phyloP scores from a whole-genome alignment of 2,888 invertebrate species.

The Pammene aurita region DNA sequence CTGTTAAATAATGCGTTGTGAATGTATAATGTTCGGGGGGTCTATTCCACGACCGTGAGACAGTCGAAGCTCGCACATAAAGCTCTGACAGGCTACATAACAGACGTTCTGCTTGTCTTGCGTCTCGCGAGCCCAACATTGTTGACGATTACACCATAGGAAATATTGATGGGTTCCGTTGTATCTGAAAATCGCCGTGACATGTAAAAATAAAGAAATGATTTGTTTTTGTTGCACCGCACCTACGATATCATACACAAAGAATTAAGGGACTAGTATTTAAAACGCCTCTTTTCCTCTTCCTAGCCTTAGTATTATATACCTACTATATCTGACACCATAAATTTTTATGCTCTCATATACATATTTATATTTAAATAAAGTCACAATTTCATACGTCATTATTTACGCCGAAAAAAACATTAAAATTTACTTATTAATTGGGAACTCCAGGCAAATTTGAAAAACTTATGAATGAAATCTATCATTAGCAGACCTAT shows the following conservation, averaged over 20 bases:
- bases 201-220: neutral
- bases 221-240: no score
- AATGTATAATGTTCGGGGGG: constrained; percentile 47
- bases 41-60: constrained; percentile 60
- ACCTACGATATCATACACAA: no score
- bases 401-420: neutral
- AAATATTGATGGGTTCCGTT: constrained; percentile 45
- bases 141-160: constrained; percentile 59
- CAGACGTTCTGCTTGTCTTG: constrained; percentile 54
- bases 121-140: constrained; percentile 62
- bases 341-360: no score
- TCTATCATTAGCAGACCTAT: constrained; percentile 14
- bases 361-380: neutral
- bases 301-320: no score
- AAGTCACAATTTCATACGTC: neutral
- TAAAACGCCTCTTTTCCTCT: no score
- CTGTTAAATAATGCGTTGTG: neutral
- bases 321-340: no score
- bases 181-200: neutral
- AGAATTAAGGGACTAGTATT: no score
- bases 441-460: neutral
- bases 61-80: constrained; percentile 60
- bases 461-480: constrained; percentile 31
- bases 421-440: neutral
- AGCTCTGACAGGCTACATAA: constrained; percentile 51